These are phyloP conservation scores for Morpho helenor DNA, from an alignment of 2,888 invertebrate species.

Conservation along the genomic window DNA sequence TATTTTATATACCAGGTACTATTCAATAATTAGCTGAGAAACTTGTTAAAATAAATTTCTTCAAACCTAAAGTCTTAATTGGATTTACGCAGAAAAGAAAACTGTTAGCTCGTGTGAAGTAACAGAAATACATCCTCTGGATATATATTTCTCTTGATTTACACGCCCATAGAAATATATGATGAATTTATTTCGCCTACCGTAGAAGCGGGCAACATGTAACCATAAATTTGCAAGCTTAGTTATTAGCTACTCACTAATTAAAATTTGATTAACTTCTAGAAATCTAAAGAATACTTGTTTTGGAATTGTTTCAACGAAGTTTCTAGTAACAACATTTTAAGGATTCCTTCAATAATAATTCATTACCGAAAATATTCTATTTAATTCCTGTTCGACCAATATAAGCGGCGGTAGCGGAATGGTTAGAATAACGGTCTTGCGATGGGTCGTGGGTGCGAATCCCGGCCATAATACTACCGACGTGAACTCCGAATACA, in stretches of 20 bases:
- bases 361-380: no score
- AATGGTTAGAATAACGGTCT: no score
- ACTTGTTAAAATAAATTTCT: not conserved
- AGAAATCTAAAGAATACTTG: not conserved
- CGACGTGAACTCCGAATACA: no score
- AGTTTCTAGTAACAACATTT: no score
- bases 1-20: no score
- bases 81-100: conserved; percentile 4
- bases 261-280: conserved; percentile 8
- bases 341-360: no score
- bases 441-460: no score
- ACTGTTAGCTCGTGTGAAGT: not conserved
- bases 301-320: no score
- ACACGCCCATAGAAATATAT: conserved; percentile 12
- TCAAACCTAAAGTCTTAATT: not conserved
- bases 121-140: not conserved
- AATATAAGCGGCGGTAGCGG: no score
- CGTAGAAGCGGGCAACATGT: conserved; percentile 10
- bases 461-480: no score
- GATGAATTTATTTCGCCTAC: conserved; percentile 15
- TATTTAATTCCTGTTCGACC: no score
- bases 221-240: conserved; percentile 9
- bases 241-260: conserved; percentile 8
- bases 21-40: no score
- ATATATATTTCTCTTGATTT: conserved; percentile 1